Conservation (phyloP, 2,888 invertebrate species). For the Agonopterix subpropinquella region DNA sequence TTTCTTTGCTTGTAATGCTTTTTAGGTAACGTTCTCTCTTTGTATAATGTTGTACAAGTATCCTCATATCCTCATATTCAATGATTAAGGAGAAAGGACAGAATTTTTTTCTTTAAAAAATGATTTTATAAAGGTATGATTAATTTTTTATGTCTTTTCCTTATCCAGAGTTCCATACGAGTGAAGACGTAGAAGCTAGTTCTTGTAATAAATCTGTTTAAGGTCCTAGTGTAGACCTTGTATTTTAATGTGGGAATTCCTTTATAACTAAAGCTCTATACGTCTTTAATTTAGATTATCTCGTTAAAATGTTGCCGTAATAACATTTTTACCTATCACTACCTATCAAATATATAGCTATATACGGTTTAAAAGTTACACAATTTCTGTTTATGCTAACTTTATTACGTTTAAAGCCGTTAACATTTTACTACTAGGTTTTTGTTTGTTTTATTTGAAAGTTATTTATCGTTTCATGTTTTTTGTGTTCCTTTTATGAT, state of each 20-base stretch:
- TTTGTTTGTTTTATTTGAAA: background rate
- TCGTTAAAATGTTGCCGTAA: slow-evolving; percentile 34
- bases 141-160: too few relatives aligned
- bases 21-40: background rate
- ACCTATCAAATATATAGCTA: slow-evolving; percentile 19
- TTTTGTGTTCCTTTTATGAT: too few relatives aligned
- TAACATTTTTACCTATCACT: background rate
- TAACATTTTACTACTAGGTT: background rate
- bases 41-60: background rate
- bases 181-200: too few relatives aligned
- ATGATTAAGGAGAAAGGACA: background rate
- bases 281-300: slow-evolving; percentile 49
- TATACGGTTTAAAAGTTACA: slow-evolving; percentile 15
- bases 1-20: too few relatives aligned
- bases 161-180: too few relatives aligned
- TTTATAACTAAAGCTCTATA: slow-evolving; percentile 28
- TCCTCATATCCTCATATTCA: background rate
- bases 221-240: slow-evolving; percentile 32
- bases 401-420: slow-evolving; percentile 13
- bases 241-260: slow-evolving; percentile 58
- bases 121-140: too few relatives aligned
- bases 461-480: too few relatives aligned
- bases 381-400: slow-evolving; percentile 12
- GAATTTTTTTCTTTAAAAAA: too few relatives aligned
- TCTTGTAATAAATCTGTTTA: background rate